Percentiles rank a stretch among this genome's conserved stretches.
phyloP scores from a whole-genome alignment of 2,888 invertebrate species.

The Aproaerema taeniolella region DNA sequence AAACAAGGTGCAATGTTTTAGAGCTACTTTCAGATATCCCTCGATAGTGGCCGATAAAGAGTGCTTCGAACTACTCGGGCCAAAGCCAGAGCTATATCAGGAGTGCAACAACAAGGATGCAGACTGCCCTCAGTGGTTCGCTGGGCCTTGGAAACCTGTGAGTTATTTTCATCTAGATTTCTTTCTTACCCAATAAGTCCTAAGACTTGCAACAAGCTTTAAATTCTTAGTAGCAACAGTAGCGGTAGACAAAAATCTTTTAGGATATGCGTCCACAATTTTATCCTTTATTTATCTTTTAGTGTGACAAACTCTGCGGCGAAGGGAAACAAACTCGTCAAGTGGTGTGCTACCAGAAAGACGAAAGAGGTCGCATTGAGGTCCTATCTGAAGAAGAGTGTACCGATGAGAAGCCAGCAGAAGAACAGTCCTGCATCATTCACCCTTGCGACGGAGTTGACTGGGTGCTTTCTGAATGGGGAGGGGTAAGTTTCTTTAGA shows the following conservation, averaged over 20 bases:
- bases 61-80: slow-evolving; percentile 82
- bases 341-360: slow-evolving; percentile 87
- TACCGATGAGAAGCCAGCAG: slow-evolving; percentile 82
- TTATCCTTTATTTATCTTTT: too few relatives aligned
- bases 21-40: slow-evolving; percentile 59
- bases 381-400: slow-evolving; percentile 82
- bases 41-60: slow-evolving; percentile 85
- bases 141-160: slow-evolving; percentile 94
- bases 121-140: slow-evolving; percentile 91
- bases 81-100: slow-evolving; percentile 82
- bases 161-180: slow-evolving; percentile 32
- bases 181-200: not conserved
- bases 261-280: too few relatives aligned
- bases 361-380: slow-evolving; percentile 77
- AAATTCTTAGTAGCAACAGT: too few relatives aligned
- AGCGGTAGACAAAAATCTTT: too few relatives aligned
- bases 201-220: too few relatives aligned
- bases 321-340: slow-evolving; percentile 89
- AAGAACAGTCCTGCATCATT: slow-evolving; percentile 83
- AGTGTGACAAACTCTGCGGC: slow-evolving; percentile 95
- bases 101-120: slow-evolving; percentile 85
- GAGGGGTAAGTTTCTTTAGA: slow-evolving; percentile 91
- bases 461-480: slow-evolving; percentile 93
- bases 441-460: slow-evolving; percentile 94
- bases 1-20: slow-evolving; percentile 3